These are phyloP conservation scores for Antheraea pernyi DNA, from an alignment of 1,140 invertebrate species.

Conservation along the genomic window DNA sequence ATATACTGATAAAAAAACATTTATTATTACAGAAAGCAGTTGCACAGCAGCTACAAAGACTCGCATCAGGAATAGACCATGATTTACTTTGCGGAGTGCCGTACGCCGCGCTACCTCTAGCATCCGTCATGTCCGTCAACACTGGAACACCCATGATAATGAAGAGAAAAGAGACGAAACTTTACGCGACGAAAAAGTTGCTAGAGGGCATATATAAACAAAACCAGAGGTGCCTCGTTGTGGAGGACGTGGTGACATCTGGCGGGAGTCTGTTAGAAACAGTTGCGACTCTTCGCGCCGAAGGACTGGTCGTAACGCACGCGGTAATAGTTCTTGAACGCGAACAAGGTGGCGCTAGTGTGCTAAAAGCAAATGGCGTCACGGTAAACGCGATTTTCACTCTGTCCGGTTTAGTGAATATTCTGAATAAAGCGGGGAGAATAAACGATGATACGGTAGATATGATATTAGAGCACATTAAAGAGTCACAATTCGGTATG, in stretches of 20 bases:
- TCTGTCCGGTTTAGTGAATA: constrained; percentile 84
- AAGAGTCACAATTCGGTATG: constrained; percentile 60
- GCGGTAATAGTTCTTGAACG: constrained; percentile 94
- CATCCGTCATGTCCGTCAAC: constrained; percentile 89
- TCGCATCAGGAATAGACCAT: constrained; percentile 50
- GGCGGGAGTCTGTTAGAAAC: constrained; percentile 97
- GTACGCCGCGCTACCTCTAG: constrained; percentile 96
- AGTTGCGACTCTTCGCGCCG: constrained; percentile 84
- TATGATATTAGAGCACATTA: constrained; percentile 84
- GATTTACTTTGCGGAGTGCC: constrained; percentile 96
- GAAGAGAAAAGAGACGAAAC: constrained; percentile 93
- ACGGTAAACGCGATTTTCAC: constrained; percentile 85
- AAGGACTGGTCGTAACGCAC: constrained; percentile 87
- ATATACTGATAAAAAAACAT: neutral
- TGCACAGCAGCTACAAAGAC: constrained; percentile 43
- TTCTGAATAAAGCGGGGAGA: constrained; percentile 83
- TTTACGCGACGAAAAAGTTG: constrained; percentile 97
- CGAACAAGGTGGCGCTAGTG: constrained; percentile 91
- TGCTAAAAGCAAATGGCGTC: constrained; percentile 87
- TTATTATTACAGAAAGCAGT: constrained; percentile 50
- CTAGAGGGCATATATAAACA: constrained; percentile 92
- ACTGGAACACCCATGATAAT: constrained; percentile 93
- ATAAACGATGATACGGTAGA: constrained; percentile 81
- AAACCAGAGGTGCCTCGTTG: constrained; percentile 91
- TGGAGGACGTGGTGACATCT: constrained; percentile 98